Conservation (phyloP, 2,888 invertebrate genomes). For the Pristionchus japonicus region DNA sequence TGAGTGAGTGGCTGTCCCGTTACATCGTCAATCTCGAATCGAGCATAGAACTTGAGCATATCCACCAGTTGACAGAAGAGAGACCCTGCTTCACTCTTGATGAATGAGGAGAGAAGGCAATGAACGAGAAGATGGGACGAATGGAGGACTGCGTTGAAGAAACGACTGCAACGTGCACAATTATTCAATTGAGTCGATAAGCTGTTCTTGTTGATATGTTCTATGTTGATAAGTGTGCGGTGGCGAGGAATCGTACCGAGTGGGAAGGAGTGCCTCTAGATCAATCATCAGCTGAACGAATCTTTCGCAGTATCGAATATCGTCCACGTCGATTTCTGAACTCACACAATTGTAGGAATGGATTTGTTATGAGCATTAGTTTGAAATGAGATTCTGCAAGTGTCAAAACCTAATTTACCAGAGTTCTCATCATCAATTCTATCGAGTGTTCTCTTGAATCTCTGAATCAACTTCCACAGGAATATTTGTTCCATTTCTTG, state of each 20-base stretch:
- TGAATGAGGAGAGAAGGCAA: conserved; percentile 86
- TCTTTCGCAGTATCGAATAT: conserved; percentile 88
- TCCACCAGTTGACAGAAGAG: conserved; percentile 84
- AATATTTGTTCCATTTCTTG: conserved; percentile 81
- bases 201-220: no score
- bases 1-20: conserved; percentile 66
- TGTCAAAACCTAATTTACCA: conserved; percentile 47
- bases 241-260: conserved; percentile 82
- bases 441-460: conserved; percentile 88
- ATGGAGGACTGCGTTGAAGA: conserved; percentile 95
- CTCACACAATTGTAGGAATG: background rate
- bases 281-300: conserved; percentile 96
- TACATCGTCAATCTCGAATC: conserved; percentile 94
- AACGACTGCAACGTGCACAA: conserved; percentile 80
- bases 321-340: conserved; percentile 74
- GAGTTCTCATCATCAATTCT: conserved; percentile 76
- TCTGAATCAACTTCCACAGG: conserved; percentile 87
- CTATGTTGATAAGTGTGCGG: no score
- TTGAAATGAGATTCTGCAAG: background rate
- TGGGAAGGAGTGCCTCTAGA: conserved; percentile 93
- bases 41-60: conserved; percentile 94
- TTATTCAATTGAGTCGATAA: background rate
- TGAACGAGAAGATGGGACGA: conserved; percentile 93
- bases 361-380: background rate
- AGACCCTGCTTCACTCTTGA: conserved; percentile 66